Evolutionary conservation across 92 coral and sea anemone genomes (phyloP).

Genomic region (Actinostola sp.): DNA sequence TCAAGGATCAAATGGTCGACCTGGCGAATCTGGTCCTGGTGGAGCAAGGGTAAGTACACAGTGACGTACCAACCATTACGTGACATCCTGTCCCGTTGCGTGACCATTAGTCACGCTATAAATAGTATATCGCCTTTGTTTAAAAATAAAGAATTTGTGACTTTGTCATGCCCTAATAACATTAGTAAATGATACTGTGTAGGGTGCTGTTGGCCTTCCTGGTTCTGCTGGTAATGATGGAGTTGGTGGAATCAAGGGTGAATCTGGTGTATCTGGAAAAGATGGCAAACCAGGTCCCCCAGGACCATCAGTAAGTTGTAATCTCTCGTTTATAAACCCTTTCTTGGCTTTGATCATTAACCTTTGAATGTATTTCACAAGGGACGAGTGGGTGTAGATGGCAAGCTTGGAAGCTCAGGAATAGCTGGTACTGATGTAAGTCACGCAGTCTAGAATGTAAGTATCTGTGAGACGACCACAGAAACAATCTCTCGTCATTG

Average conservation of each 20-base stretch:
- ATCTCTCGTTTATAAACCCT: not conserved
- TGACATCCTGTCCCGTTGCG: no score
- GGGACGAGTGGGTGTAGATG: conserved; percentile 60
- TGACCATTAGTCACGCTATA: no score
- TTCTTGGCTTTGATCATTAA: not conserved
- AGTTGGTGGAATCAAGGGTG: conserved; percentile 42
- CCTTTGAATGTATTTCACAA: not conserved
- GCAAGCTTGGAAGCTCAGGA: conserved; percentile 51
- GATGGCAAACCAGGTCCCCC: conserved; percentile 67
- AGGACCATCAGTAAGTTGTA: conserved; percentile 47
- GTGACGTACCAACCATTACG: not conserved
- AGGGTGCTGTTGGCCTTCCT: conserved; percentile 42
- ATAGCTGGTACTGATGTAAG: conserved; percentile 66
- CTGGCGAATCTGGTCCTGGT: conserved; percentile 60
- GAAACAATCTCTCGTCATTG: not conserved
- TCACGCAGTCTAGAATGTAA: not conserved
- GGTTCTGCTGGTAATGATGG: conserved; percentile 20
- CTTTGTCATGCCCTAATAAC: not conserved
- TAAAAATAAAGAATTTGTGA: no score
- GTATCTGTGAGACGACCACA: not conserved
- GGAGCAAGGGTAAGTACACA: conserved; percentile 43
- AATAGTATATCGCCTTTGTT: no score
- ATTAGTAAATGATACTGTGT: not conserved
- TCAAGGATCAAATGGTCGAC: conserved; percentile 38
- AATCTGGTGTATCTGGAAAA: conserved; percentile 48